Conservation (phyloP, 2,113 vertebrate species). For the Herpailurus yagouaroundi region DNA sequence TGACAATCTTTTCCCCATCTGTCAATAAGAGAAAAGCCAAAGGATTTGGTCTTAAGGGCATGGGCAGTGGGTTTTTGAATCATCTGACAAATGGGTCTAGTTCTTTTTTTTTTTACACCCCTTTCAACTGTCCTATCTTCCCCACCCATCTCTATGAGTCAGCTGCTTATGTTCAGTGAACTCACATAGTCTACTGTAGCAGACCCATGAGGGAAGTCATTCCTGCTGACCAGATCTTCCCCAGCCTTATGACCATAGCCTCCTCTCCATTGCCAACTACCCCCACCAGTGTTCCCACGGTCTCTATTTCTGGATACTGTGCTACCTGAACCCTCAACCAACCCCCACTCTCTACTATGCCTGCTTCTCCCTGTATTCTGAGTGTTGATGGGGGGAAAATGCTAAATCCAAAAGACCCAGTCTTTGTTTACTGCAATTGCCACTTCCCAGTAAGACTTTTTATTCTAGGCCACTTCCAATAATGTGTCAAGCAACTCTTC, state of each 20-base stretch:
- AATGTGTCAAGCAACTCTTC: constrained; percentile 4
- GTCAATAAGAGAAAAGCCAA: constrained; percentile 73
- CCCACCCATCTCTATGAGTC: neutral
- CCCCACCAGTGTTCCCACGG: too few relatives aligned
- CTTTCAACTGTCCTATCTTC: neutral
- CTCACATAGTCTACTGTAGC: neutral
- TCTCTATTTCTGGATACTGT: neutral
- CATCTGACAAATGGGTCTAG: neutral
- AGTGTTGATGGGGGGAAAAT: neutral
- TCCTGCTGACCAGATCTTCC: neutral
- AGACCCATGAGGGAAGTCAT: too few relatives aligned
- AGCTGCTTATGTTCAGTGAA: neutral
- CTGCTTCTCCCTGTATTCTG: neutral
- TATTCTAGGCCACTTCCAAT: neutral
- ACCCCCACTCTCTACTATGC: fast-evolving
- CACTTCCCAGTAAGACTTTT: neutral
- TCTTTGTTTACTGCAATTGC: neutral
- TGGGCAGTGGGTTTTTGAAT: neutral
- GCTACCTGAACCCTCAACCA: fast-evolving
- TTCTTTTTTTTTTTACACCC: neutral
- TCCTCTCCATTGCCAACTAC: neutral
- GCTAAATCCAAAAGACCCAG: neutral
- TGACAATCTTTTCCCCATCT: constrained; percentile 76
- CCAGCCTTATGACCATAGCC: neutral
- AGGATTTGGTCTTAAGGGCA: neutral